These are phyloP conservation scores for Sinosuthora webbiana DNA, from an alignment of 2,113 vertebrate species.

Conservation along the genomic window DNA sequence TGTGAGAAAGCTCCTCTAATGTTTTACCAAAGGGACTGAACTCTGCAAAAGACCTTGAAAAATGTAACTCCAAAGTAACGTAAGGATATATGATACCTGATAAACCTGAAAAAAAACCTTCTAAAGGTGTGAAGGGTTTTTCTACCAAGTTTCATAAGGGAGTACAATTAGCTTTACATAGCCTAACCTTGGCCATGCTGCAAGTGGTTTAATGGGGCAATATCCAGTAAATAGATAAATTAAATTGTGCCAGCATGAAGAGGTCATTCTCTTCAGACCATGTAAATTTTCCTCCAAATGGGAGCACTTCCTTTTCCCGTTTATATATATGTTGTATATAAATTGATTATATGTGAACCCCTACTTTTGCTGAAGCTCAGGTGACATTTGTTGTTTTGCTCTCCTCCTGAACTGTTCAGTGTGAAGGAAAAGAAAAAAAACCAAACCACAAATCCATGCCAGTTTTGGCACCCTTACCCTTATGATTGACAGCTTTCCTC, in stretches of 20 bases:
- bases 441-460: neutral
- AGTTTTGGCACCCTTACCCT: neutral
- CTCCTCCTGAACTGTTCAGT: neutral
- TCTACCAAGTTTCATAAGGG: neutral
- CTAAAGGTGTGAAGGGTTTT: neutral
- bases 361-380: neutral
- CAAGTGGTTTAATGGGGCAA: neutral
- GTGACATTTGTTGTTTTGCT: neutral
- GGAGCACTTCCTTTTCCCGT: neutral
- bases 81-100: neutral
- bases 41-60: neutral
- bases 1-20: neutral
- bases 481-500: slow-evolving; percentile 27
- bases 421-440: neutral
- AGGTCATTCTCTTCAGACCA: neutral
- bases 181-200: neutral
- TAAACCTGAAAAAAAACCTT: neutral
- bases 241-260: neutral
- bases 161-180: neutral
- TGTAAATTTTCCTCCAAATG: neutral
- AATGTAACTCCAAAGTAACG: neutral
- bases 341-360: neutral
- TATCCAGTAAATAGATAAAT: neutral
- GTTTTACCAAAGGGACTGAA: neutral
- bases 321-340: neutral